A percentile compares a stretch with the other conserved stretches of the same genome.
phyloP scores from a whole-genome alignment of 2,888 invertebrate genomes.

The Lomographa bimaculata region DNA sequence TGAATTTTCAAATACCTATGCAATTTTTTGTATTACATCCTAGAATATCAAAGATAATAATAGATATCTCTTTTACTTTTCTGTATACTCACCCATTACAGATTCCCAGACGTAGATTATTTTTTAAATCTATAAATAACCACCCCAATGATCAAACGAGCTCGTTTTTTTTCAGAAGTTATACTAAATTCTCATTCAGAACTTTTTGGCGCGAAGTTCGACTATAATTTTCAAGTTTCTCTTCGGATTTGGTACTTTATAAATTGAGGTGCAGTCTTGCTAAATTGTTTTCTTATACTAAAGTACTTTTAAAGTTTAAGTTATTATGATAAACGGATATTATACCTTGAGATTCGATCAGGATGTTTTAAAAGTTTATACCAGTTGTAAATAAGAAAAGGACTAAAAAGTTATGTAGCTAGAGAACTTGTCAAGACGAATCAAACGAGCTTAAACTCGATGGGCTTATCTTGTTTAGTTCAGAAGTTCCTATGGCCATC shows the following conservation, averaged over 20 bases:
- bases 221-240: constrained; percentile 55
- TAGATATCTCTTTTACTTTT: not conserved
- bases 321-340: constrained; percentile 3
- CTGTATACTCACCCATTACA: too few species aligned
- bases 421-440: too few species aligned
- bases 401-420: too few species aligned
- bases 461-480: too few species aligned
- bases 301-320: constrained; percentile 8
- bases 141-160: constrained; percentile 11
- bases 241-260: constrained; percentile 43
- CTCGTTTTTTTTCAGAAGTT: constrained; percentile 39
- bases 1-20: too few species aligned
- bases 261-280: constrained; percentile 41
- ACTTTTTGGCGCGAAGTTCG: constrained; percentile 48
- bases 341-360: too few species aligned
- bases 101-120: not conserved
- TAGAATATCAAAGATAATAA: too few species aligned
- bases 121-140: constrained; percentile 2
- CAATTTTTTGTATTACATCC: too few species aligned
- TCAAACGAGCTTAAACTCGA: too few species aligned
- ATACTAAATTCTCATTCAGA: constrained; percentile 50
- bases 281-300: constrained; percentile 29
- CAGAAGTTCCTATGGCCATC: too few species aligned
- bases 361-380: too few species aligned
- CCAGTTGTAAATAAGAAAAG: too few species aligned